Conservation (phyloP, 2,888 invertebrate species). For the Pterobdella sp. region DNA sequence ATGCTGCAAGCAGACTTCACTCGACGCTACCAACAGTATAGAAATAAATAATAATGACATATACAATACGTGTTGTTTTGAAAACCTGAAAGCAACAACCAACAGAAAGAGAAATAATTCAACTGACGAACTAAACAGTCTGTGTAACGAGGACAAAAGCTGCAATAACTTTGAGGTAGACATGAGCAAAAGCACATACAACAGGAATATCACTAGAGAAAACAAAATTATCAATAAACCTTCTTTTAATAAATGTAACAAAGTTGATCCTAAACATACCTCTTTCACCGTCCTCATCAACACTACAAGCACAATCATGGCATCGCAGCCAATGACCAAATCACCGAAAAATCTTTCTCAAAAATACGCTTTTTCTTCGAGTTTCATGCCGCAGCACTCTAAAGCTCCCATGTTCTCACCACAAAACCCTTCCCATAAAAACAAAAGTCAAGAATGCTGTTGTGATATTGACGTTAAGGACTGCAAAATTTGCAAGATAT, state of each 20-base stretch:
- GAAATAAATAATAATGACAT: background rate
- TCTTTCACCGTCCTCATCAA: background rate
- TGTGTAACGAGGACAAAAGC: background rate
- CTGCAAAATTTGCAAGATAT: background rate
- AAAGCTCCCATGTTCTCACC: background rate
- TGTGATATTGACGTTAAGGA: background rate
- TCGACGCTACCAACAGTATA: background rate
- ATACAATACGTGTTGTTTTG: background rate
- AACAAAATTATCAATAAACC: background rate
- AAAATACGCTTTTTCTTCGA: background rate
- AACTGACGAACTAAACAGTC: background rate
- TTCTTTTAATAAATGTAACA: background rate
- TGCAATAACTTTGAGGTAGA: background rate
- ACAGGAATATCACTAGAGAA: background rate
- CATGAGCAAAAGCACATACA: background rate
- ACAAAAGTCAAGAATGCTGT: background rate
- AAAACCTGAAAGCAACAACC: background rate
- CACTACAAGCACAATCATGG: background rate
- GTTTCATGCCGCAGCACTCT: background rate
- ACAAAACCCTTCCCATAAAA: background rate
- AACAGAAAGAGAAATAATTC: background rate
- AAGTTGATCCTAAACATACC: background rate
- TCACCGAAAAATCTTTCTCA: no score
- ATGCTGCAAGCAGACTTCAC: background rate
- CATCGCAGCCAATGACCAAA: background rate